Percentiles rank a stretch among this genome's conserved stretches.
Evolutionary conservation across 2,888 invertebrate genomes (phyloP).

Genomic region (Drosophila melanosoma): DNA sequence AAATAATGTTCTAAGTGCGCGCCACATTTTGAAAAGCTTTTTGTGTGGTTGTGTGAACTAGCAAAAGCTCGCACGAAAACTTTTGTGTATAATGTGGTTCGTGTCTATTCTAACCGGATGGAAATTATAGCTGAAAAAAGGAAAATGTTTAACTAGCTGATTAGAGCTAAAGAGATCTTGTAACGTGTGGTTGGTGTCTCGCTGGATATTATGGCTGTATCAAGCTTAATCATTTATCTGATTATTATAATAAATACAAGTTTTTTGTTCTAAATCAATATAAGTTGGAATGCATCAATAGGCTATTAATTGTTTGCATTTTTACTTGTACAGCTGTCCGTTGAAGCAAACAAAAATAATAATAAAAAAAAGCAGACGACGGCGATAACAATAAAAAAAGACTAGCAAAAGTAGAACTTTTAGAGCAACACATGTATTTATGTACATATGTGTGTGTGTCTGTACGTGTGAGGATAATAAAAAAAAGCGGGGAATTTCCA

Average conservation of each 20-base stretch:
- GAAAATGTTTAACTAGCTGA: neutral
- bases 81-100: neutral
- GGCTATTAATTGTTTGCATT: neutral
- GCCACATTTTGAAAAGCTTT: neutral
- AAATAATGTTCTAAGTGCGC: neutral
- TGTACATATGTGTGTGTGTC: neutral
- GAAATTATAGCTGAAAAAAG: neutral
- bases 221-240: neutral
- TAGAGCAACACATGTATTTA: neutral
- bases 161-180: neutral
- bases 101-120: neutral
- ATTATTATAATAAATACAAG: neutral
- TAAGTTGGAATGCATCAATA: neutral
- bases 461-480: neutral
- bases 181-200: neutral
- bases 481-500: slow-evolving; percentile 39
- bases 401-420: slow-evolving; percentile 4
- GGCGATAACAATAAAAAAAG: slow-evolving; percentile 9
- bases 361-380: slow-evolving; percentile 7
- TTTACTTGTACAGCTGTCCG: too few relatives aligned
- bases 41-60: neutral
- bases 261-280: neutral
- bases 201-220: neutral
- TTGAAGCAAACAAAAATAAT: too few relatives aligned
- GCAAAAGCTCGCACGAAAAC: too few relatives aligned